Conservation (phyloP, 1,140 invertebrate genomes). For the Thaumetopoea pityocampa region DNA sequence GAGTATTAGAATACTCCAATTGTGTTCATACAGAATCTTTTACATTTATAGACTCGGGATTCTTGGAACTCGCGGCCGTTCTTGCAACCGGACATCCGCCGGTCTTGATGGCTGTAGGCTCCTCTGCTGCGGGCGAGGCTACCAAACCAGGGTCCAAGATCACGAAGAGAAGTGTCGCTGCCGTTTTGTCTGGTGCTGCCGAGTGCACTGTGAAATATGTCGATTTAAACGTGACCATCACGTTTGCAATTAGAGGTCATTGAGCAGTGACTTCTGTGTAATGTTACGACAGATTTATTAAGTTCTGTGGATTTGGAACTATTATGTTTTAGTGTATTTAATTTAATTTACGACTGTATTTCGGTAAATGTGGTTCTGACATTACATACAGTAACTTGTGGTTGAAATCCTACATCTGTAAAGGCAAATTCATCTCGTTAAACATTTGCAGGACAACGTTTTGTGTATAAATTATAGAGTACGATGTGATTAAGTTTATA, state of each 20-base stretch:
- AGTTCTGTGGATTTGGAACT: no score
- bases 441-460: no score
- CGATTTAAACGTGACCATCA: conserved; percentile 87
- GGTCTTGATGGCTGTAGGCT: conserved; percentile 89
- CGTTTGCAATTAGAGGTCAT: conserved; percentile 84
- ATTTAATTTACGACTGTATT: no score
- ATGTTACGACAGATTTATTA: no score
- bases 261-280: no score
- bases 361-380: no score
- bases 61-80: conserved; percentile 88
- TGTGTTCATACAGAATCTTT: not conserved
- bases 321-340: no score
- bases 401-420: no score
- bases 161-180: conserved; percentile 95
- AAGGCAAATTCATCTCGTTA: no score
- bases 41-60: conserved; percentile 81
- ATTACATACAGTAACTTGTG: no score
- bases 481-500: no score
- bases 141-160: conserved; percentile 90
- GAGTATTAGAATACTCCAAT: not conserved
- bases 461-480: no score
- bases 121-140: conserved; percentile 94
- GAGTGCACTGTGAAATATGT: conserved; percentile 91
- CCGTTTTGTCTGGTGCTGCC: conserved; percentile 95
- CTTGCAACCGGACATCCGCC: conserved; percentile 88